Base-by-base conservation (phyloP, 1,140 invertebrate species). In the Telenomus remus region DNA sequence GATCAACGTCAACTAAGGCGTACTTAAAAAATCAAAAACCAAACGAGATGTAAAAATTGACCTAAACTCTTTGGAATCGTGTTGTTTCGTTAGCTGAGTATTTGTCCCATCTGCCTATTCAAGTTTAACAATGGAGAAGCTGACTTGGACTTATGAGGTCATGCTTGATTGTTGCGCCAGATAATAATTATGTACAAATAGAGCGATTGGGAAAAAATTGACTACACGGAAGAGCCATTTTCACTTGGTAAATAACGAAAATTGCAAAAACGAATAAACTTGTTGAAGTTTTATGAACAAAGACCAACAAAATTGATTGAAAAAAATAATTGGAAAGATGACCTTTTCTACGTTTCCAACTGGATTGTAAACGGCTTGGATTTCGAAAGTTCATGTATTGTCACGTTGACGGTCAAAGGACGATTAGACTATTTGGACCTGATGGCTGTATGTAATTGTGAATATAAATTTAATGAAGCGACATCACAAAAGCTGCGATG, bases 41-140 rank as follows among this genome's bases (percentile, higher is more conserved):
- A 51, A 66, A 43, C 54, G 63, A 51, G 47, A 57, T 66, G 54
- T 57, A 56, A 66, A 66, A 50, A 57, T 66, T 66, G 53, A 66
- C 54, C 54, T 57, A 66, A 66, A 66, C 54, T 27, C 19, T 27
- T 3, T 3, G 6, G 6, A 46, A 55, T 49, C 16, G 46, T 15
- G 54, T 56, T 49, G 49, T 56, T 57, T 51, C 43, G 39, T 14
- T 16, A 19, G 7, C 34, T 47, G n/a, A 56, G 27, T 49, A 43
- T 57, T 66, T 51, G 54, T 19, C 39, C 63, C 35, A 49, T 56
- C 43, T 53, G 43, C 37, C 60, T 64, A 54, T 53, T 64, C 61
- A 51, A 33, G 44, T 65, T 65, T 65, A 35, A 65, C 51, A 65
- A 65, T 42, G 16, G 13, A 56, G 61, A 65, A 56, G 33, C 8